Evolutionary conservation across 2,113 vertebrate genomes (phyloP).

Genomic region (Equus przewalskii): DNA sequence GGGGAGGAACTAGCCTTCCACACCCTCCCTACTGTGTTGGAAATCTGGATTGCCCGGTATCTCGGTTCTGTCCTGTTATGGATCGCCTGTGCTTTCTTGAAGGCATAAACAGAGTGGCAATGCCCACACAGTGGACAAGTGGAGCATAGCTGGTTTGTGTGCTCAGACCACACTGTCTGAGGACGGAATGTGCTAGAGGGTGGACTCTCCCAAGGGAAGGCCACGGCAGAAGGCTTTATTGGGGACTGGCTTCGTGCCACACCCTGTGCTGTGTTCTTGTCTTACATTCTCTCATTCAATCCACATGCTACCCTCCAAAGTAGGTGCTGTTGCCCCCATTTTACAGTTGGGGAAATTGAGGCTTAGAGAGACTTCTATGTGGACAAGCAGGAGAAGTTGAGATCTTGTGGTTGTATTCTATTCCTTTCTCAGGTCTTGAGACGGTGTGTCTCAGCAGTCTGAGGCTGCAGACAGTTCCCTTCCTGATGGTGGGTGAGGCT

Average conservation of each 20-base stretch:
- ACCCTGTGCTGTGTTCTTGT: not conserved
- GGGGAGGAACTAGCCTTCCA: not conserved
- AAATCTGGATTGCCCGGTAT: not conserved
- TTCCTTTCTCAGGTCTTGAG: not conserved
- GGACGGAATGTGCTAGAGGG: not conserved
- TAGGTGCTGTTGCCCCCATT: not conserved
- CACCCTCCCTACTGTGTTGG: not conserved
- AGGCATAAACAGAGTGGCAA: not conserved
- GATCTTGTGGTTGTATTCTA: not conserved
- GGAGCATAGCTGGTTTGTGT: not conserved
- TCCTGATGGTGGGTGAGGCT: not conserved
- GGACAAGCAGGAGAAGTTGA: not conserved
- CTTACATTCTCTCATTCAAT: not conserved
- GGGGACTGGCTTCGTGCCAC: not conserved
- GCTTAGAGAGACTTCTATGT: not conserved
- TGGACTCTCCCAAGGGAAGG: not conserved
- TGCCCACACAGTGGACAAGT: not conserved
- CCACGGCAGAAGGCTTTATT: not conserved
- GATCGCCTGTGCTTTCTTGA: not conserved
- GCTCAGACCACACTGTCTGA: not conserved
- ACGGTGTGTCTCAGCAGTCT: not conserved
- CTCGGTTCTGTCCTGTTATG: not conserved
- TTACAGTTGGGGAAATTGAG: not conserved
- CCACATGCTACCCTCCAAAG: not conserved
- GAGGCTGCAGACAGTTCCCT: not conserved